Conservation (phyloP, 1,140 invertebrate genomes). For the Ceratina japonica region DNA sequence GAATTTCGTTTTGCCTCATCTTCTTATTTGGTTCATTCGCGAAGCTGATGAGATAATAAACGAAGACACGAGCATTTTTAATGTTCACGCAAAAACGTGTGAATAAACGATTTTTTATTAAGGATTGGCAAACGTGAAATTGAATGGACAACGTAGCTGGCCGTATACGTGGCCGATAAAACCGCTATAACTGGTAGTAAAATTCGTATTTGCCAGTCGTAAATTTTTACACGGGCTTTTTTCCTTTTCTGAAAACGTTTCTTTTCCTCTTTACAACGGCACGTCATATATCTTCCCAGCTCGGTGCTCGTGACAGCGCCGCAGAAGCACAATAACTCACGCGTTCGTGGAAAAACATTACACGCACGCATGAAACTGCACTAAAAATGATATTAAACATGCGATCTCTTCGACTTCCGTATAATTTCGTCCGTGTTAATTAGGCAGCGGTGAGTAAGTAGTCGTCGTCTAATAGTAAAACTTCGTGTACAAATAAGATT, state of each 20-base stretch:
- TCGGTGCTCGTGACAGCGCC: not conserved
- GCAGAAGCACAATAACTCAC: not conserved
- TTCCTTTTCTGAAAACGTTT: constrained; percentile 38
- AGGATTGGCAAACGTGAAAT: no score
- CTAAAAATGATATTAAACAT: constrained; percentile 11
- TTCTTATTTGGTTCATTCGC: no score
- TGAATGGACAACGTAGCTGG: no score
- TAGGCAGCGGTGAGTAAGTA: no score
- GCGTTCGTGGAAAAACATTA: constrained; percentile 5
- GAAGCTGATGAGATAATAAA: no score
- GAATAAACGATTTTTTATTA: no score
- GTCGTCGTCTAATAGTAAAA: no score
- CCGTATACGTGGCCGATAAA: no score
- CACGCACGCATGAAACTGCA: not conserved
- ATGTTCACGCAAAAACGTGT: no score
- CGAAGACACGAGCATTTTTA: no score
- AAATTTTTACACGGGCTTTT: constrained; percentile 34
- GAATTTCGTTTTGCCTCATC: not conserved
- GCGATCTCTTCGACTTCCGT: not conserved
- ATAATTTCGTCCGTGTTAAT: no score
- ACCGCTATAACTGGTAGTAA: not conserved
- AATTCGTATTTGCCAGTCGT: constrained; percentile 8
- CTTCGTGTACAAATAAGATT: no score
- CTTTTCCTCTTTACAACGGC: constrained; percentile 12
- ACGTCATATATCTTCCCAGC: constrained; percentile 31